phyloP scores from a whole-genome alignment of 1,140 invertebrate genomes.

The Sitophilus oryzae region DNA sequence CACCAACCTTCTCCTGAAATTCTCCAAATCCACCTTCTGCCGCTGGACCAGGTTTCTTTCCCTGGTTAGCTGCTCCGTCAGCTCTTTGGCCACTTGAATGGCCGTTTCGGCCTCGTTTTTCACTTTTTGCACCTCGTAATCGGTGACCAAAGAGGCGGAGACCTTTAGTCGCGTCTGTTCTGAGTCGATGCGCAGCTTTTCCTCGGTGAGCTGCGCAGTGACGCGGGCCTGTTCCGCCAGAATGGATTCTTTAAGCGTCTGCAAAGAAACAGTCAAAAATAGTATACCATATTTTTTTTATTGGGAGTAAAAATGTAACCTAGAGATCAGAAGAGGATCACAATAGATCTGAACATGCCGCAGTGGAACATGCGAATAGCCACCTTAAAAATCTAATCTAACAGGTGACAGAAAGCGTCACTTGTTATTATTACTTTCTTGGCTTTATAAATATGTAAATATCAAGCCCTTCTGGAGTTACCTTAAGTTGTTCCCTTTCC shows the following conservation, averaged over 20 bases:
- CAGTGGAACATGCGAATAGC: no score
- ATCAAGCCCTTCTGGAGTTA: no score
- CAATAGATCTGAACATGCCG: no score
- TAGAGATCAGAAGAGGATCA: no score
- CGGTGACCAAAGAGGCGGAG: constrained; percentile 39
- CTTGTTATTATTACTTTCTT: no score
- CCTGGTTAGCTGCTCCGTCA: constrained; percentile 44
- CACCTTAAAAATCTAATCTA: no score
- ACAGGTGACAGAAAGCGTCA: no score
- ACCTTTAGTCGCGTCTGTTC: constrained; percentile 46
- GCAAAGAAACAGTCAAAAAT: constrained; percentile 15
- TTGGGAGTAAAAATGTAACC: no score
- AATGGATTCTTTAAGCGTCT: constrained; percentile 45
- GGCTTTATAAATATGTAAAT: no score
- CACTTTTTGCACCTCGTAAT: constrained; percentile 39
- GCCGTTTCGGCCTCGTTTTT: constrained; percentile 48
- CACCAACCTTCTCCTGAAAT: constrained; percentile 23
- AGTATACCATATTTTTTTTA: background rate
- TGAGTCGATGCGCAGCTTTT: constrained; percentile 41
- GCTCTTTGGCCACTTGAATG: constrained; percentile 46
- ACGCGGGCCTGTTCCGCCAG: constrained; percentile 45
- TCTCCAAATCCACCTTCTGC: constrained; percentile 44
- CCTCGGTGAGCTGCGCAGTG: constrained; percentile 45
- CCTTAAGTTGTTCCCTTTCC: constrained; percentile 44
- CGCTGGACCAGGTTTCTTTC: constrained; percentile 45